Conservation (phyloP, 2,888 invertebrate species). For the Boloria selene region DNA sequence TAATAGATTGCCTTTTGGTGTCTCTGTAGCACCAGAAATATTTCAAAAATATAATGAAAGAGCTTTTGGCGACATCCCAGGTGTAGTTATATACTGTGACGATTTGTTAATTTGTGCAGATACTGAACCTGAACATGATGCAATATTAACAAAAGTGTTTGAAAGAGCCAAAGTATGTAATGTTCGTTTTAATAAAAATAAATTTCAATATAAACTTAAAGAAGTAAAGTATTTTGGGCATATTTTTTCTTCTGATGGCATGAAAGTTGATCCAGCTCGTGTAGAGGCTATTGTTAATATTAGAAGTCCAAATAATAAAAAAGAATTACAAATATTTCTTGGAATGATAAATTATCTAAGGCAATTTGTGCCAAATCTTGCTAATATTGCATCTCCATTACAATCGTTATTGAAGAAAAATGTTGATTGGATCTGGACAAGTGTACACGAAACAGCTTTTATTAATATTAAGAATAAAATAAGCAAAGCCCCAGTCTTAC, state of each 20-base stretch:
- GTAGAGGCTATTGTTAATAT: constrained; percentile 37
- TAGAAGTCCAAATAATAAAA: constrained; percentile 40
- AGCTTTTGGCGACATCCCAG: constrained; percentile 51
- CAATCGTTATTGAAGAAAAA: constrained; percentile 34
- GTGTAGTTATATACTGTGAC: constrained; percentile 53
- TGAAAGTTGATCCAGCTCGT: constrained; percentile 36
- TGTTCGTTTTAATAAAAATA: constrained; percentile 29
- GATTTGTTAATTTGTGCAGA: constrained; percentile 48
- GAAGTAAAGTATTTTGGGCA: constrained; percentile 39
- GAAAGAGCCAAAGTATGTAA: no score
- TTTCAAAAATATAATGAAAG: constrained; percentile 48
- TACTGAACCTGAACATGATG: constrained; percentile 37
- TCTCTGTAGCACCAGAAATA: constrained; percentile 50
- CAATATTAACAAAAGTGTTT: constrained; percentile 21
- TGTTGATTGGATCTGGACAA: constrained; percentile 30
- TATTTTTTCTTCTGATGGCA: constrained; percentile 32
- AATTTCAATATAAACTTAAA: constrained; percentile 42
- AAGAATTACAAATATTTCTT: constrained; percentile 27
- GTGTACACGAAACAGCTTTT: constrained; percentile 22
- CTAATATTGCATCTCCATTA: constrained; percentile 27
- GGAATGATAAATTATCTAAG: constrained; percentile 39
- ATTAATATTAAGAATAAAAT: constrained; percentile 30
- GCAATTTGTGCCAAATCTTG: constrained; percentile 37
- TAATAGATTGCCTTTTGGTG: constrained; percentile 50
- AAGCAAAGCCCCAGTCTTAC: constrained; percentile 16